A percentile compares a stretch with the other conserved stretches of the same genome.
These are phyloP conservation scores for Drosophila erecta DNA, from an alignment of 1,140 invertebrate species.

Conservation along the genomic window DNA sequence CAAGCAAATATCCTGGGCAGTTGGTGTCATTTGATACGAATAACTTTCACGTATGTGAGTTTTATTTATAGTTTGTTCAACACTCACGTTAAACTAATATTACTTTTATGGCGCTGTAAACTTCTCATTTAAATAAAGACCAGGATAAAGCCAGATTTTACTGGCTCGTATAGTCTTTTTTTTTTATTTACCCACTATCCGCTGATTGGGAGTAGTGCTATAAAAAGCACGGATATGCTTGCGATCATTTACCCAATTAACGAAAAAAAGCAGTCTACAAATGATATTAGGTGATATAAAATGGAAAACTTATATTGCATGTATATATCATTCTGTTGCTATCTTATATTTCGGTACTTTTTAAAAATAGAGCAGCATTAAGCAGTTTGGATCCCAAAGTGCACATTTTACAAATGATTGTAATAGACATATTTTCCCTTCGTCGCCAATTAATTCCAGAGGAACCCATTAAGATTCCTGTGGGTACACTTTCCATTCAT, in stretches of 20 bases:
- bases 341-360: too few species aligned
- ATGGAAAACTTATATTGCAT: not conserved
- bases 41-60: not conserved
- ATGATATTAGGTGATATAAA: not conserved
- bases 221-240: constrained; percentile 21
- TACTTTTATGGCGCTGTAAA: not conserved
- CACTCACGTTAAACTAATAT: constrained; percentile 2
- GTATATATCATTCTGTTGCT: not conserved
- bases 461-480: constrained; percentile 34
- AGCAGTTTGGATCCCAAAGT: too few species aligned
- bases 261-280: too few species aligned
- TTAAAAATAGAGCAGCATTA: too few species aligned
- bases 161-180: not conserved
- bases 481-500: not conserved
- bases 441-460: constrained; percentile 15
- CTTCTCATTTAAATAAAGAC: not conserved
- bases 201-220: constrained; percentile 2
- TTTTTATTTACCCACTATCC: not conserved
- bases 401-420: too few species aligned
- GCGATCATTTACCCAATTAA: constrained; percentile 15
- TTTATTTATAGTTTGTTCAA: constrained; percentile 1
- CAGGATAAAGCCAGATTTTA: not conserved
- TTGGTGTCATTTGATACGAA: not conserved
- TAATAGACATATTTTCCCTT: too few species aligned
- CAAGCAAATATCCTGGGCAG: not conserved